These are phyloP conservation scores for Doryteuthis pealeii DNA, from an alignment of 1,140 invertebrate genomes.

Conservation along the genomic window DNA sequence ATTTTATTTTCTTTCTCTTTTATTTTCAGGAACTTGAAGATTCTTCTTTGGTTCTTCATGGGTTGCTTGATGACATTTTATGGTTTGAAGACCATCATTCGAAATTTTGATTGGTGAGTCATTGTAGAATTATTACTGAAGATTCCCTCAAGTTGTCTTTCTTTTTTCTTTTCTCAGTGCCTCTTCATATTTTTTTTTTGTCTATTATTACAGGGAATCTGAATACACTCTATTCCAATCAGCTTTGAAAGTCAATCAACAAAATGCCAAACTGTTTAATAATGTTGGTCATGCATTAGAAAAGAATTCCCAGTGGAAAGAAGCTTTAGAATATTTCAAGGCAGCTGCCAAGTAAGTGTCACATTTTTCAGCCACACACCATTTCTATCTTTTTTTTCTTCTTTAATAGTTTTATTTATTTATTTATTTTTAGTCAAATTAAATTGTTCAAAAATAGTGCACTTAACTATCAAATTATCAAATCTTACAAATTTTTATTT, in stretches of 20 bases:
- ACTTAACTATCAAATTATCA: too few relatives aligned
- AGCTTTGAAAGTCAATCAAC: constrained; percentile 79
- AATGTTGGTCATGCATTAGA: constrained; percentile 95
- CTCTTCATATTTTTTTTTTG: background rate
- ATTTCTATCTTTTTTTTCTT: background rate
- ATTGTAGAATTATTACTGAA: background rate
- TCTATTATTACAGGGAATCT: constrained; percentile 64
- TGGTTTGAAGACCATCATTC: constrained; percentile 77
- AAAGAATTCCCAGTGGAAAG: constrained; percentile 77
- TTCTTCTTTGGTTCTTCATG: constrained; percentile 68
- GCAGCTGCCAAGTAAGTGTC: constrained; percentile 12
- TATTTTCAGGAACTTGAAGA: constrained; percentile 62
- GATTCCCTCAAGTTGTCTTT: too few relatives aligned
- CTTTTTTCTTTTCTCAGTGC: too few relatives aligned
- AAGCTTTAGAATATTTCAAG: constrained; percentile 88
- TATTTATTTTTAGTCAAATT: background rate
- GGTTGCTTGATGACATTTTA: constrained; percentile 74
- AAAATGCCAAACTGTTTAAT: constrained; percentile 95
- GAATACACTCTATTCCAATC: constrained; percentile 93
- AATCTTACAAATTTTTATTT: too few relatives aligned
- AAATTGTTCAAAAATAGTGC: too few relatives aligned
- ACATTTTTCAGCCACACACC: background rate
- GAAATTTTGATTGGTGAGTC: constrained; percentile 83
- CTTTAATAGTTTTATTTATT: background rate
- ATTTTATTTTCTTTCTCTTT: too few relatives aligned